These are phyloP conservation scores for Meteorus sp. DNA, from an alignment of 1,140 invertebrate genomes.

Conservation along the genomic window DNA sequence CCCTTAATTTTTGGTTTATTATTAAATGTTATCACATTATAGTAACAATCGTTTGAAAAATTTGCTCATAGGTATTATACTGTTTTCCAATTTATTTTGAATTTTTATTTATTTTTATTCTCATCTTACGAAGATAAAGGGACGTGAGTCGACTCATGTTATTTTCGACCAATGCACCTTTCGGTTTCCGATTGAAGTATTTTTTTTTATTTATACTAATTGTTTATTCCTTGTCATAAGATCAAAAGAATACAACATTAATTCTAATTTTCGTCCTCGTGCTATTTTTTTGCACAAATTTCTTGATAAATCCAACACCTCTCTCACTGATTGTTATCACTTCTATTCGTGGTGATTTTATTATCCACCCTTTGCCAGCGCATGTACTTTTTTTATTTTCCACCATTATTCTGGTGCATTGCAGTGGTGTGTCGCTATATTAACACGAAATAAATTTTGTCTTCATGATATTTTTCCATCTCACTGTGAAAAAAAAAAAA, in stretches of 20 bases:
- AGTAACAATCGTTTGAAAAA: not conserved
- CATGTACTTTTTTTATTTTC: slow-evolving; percentile 15
- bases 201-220: slow-evolving; percentile 37
- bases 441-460: slow-evolving; percentile 45
- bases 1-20: slow-evolving; percentile 5
- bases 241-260: too few species aligned
- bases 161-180: slow-evolving; percentile 58
- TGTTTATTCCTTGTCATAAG: slow-evolving; percentile 22
- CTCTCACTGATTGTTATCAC: too few species aligned
- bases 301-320: too few species aligned
- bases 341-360: slow-evolving; percentile 22
- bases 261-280: too few species aligned
- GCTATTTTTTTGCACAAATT: too few species aligned
- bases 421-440: slow-evolving; percentile 55
- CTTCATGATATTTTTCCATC: not conserved
- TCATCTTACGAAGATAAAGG: not conserved
- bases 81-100: not conserved
- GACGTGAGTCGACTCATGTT: slow-evolving; percentile 22
- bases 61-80: not conserved
- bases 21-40: not conserved
- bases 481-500: too few species aligned
- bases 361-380: slow-evolving; percentile 17
- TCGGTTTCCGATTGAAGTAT: slow-evolving; percentile 51
- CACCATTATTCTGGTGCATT: slow-evolving; percentile 37
- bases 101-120: not conserved